These are phyloP conservation scores for Melanaphis sacchari DNA, from an alignment of 1,140 invertebrate genomes.

Conservation along the genomic window DNA sequence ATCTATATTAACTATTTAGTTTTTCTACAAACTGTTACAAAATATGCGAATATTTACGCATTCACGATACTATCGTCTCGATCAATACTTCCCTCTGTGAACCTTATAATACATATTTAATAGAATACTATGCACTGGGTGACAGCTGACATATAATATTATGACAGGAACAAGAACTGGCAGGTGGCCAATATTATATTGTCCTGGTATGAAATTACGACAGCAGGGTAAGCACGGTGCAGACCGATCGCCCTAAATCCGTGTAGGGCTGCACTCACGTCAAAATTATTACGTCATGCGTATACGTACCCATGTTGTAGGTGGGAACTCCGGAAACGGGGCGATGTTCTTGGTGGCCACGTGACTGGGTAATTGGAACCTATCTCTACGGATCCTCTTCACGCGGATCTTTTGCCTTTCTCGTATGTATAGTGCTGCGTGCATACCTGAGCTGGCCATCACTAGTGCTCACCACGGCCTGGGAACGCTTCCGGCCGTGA, in stretches of 20 bases:
- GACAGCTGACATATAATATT: no score
- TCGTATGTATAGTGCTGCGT: conserved; percentile 88
- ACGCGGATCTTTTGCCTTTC: conserved; percentile 81
- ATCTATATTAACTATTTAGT: no score
- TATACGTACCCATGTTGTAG: conserved; percentile 75
- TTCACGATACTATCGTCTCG: no score
- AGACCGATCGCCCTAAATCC: not conserved
- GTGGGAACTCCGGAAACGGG: conserved; percentile 83
- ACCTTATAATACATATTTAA: no score
- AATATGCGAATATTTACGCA: no score
- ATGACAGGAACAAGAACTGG: no score
- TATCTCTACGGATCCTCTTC: conserved; percentile 75
- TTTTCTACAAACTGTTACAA: no score
- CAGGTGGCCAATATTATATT: no score
- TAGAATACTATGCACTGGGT: no score
- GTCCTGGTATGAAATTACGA: no score
- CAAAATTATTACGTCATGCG: not conserved
- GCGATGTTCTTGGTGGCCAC: conserved; percentile 83
- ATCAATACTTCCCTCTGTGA: no score
- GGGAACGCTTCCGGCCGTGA: conserved; percentile 21
- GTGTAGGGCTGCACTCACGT: not conserved
- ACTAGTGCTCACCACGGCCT: conserved; percentile 5
- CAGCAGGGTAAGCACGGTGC: no score
- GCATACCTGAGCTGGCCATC: conserved; percentile 68
- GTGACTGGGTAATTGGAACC: conserved; percentile 82